Conservation (phyloP, 2,888 invertebrate species). For the Aphrophora alni region DNA sequence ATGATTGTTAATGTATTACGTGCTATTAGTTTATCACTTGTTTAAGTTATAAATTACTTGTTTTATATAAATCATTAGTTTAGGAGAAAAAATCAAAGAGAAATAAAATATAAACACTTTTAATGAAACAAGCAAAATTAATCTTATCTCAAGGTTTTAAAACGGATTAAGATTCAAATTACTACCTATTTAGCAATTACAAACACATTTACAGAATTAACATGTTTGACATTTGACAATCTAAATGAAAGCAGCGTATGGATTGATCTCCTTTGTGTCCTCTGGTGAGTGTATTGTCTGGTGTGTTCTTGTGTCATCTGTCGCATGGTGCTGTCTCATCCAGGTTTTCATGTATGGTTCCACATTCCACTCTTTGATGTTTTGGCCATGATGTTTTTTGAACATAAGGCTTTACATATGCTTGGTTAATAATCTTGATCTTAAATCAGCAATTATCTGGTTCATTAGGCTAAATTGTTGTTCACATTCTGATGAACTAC, state of each 20-base stretch:
- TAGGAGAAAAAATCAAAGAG: no score
- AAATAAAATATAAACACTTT: no score
- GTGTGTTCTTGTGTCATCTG: conserved; percentile 1
- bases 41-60: no score
- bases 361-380: conserved; percentile 17
- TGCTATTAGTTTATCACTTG: no score
- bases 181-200: no score
- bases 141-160: no score
- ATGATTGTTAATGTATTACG: no score
- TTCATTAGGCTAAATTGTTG: background rate
- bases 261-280: background rate
- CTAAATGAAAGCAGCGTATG: background rate
- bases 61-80: no score
- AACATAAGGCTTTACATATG: background rate
- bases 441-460: background rate
- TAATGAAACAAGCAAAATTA: no score
- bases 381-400: background rate
- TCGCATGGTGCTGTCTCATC: background rate
- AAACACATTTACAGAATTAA: background rate
- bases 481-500: conserved; percentile 9
- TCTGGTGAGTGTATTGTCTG: no score
- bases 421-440: background rate
- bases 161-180: no score
- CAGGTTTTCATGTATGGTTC: conserved; percentile 10
- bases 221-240: background rate